Conservation (phyloP, 2,888 invertebrate species). For the Baccha elongata region DNA sequence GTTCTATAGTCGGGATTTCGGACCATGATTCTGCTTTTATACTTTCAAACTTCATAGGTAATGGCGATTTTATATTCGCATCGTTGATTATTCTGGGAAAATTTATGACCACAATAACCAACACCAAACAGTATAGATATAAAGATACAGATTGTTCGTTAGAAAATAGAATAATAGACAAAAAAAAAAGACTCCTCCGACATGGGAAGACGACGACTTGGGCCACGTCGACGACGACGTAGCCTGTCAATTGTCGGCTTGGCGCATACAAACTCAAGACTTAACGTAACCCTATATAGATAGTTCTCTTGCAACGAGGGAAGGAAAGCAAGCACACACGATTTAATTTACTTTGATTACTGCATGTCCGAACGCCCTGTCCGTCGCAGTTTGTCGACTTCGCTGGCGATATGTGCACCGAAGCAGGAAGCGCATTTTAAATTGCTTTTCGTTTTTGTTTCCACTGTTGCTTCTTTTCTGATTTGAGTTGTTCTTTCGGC, state of each 20-base stretch:
- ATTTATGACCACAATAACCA: slow-evolving; percentile 70
- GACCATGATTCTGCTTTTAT: slow-evolving; percentile 13
- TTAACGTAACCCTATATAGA: slow-evolving; percentile 6
- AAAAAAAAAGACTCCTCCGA: slow-evolving; percentile 48
- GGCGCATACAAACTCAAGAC: slow-evolving; percentile 24
- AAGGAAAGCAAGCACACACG: slow-evolving; percentile 46
- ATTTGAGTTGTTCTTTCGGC: slow-evolving; percentile 8
- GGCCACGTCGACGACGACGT: slow-evolving; percentile 4
- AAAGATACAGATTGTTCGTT: slow-evolving; percentile 20
- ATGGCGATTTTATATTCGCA: slow-evolving; percentile 65
- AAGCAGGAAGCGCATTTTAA: slow-evolving; percentile 73
- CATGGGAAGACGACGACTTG: slow-evolving; percentile 32
- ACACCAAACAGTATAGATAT: slow-evolving; percentile 45
- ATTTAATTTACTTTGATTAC: slow-evolving; percentile 74
- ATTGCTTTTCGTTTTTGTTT: slow-evolving; percentile 57
- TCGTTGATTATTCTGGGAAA: slow-evolving; percentile 72
- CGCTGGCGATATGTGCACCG: slow-evolving; percentile 61
- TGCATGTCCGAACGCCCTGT: slow-evolving; percentile 69
- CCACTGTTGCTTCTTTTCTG: slow-evolving; percentile 24
- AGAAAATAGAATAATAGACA: slow-evolving; percentile 43
- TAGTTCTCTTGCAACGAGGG: slow-evolving; percentile 11
- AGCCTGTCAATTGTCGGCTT: slow-evolving; percentile 65
- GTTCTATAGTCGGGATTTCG: slow-evolving; percentile 16
- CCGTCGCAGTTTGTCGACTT: slow-evolving; percentile 61
- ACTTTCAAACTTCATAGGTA: slow-evolving; percentile 23